phyloP scores from a whole-genome alignment of 2,797 vertebrate species.

The Sibirionetta formosa region DNA sequence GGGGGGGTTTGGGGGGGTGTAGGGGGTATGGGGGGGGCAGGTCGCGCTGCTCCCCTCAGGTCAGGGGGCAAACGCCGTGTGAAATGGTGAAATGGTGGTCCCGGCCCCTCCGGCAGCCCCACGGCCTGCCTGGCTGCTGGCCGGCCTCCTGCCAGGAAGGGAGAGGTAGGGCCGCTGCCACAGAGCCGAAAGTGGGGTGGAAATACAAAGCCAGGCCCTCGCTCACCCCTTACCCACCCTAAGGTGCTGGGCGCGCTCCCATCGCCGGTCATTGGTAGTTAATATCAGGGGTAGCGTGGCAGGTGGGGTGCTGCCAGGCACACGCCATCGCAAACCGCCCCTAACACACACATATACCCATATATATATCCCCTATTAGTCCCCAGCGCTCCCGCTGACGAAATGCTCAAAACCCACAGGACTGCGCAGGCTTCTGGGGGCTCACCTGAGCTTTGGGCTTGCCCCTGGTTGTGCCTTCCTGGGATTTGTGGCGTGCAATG shows the following conservation, averaged over 20 bases:
- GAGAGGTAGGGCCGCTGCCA: not conserved
- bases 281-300: not conserved
- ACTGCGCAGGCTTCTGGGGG: constrained; percentile 9
- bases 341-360: not conserved
- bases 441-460: constrained; percentile 10
- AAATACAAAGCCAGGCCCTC: not conserved
- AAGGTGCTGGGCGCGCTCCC: not conserved
- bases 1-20: not conserved
- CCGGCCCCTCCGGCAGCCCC: too few species aligned
- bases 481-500: constrained; percentile 18
- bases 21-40: not conserved
- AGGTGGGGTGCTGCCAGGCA: not conserved
- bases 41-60: not conserved
- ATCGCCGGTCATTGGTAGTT: not conserved
- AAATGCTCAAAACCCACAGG: constrained; percentile 11
- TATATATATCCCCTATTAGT: not conserved
- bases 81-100: too few species aligned
- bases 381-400: constrained; percentile 28
- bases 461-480: not conserved
- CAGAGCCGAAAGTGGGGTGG: not conserved
- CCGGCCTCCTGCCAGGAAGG: not conserved
- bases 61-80: too few species aligned
- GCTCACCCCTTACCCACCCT: not conserved
- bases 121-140: not conserved
- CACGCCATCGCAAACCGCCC: not conserved